phyloP scores from a whole-genome alignment of 2,797 vertebrate genomes.

The Muscicapa comitata region DNA sequence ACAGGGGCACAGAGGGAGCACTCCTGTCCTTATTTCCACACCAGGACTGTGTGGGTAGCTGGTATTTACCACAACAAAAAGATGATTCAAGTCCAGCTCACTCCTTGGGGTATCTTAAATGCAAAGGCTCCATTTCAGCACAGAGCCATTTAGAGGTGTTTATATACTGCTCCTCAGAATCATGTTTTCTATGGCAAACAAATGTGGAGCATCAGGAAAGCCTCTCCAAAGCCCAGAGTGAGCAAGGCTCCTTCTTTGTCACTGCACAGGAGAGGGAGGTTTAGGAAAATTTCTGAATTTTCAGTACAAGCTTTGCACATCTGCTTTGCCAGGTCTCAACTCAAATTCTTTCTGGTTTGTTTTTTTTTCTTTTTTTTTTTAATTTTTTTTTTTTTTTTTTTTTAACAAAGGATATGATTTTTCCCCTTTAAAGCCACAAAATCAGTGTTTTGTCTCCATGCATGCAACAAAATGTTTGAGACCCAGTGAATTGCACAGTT shows the following conservation, averaged over 20 bases:
- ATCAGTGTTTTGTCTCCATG: not conserved
- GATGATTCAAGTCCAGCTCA: not conserved
- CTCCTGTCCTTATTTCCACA: not conserved
- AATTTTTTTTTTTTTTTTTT: not conserved
- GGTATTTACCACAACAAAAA: not conserved
- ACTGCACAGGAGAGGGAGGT: not conserved
- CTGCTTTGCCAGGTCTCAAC: not conserved
- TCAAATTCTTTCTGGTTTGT: not conserved
- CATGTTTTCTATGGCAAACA: not conserved
- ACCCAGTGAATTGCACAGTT: not conserved
- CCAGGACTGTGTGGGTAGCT: not conserved
- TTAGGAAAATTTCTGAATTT: not conserved
- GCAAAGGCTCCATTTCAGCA: not conserved
- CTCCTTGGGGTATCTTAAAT: not conserved
- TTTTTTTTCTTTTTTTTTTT: not conserved
- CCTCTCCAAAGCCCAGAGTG: not conserved
- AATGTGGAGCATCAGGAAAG: not conserved
- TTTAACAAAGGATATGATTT: not conserved
- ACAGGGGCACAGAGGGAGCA: not conserved
- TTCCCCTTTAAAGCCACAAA: conserved; percentile 4
- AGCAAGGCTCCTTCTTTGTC: not conserved
- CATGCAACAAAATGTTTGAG: not conserved
- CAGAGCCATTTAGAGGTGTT: not conserved
- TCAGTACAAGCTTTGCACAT: not conserved
- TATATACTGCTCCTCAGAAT: not conserved